Base-by-base conservation (phyloP, 2,113 vertebrate genomes). In the Leptobrachium ailaonicum region DNA sequence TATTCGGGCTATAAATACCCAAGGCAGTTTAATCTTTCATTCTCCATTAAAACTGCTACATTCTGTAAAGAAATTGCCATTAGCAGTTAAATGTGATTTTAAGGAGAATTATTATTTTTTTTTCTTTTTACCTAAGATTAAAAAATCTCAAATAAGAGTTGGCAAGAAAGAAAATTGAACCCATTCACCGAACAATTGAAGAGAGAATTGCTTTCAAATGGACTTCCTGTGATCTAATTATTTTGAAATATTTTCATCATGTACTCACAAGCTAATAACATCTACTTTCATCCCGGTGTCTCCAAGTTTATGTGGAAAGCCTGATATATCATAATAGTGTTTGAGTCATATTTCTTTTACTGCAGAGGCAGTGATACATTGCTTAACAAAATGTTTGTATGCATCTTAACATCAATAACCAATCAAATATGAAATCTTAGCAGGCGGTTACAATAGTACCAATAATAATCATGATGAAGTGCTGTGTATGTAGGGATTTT, bases 191-290 rank as follows among this genome's bases (percentile, higher is more conserved):
- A 9, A 11, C 40, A 41, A 66, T 41, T 66, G 64, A 41, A 41
- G 40, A 66, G 6, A 66, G 64, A 66, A 66, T 66, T 66, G 40
- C 64, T 66, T 66, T 66, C 41, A 66, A 66, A 66, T 66, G 32
- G 64, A 66, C 20, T 66, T 66, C 64, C 40, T 40, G 40, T 41
- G 40, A 66, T 66, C 64, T 66, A 66, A 66, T 66, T 66, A 66
- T 66, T 66, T 40, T 66, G 64, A 66, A 66, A 11, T 66, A 41
- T 66, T 66, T 66, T 8, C 64, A 66, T 10, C 32, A 10, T 6
- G 62, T 64, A 64, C 32, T 64, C 62, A 66, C 11, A 2, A 41
- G 40, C 64, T 66, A 66, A 41, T 66, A 66, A 66, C 40, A 40
- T 66, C 20, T n/a, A 7, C 62, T 64, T 64, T 64, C 62, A 64